Base-by-base conservation (phyloP, 2,113 vertebrate genomes). In the Chrysemys picta region DNA sequence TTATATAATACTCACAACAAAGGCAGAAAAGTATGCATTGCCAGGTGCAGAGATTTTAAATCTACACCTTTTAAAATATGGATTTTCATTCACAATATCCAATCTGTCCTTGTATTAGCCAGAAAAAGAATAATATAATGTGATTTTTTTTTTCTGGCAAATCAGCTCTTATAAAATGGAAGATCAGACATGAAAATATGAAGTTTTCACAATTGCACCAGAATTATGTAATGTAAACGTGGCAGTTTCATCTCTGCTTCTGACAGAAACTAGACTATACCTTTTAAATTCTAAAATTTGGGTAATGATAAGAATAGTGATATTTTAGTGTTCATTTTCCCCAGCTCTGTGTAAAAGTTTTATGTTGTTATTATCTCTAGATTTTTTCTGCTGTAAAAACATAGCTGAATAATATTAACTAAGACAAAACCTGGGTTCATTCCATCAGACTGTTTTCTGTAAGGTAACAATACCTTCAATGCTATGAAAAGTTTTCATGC, bases 161-260 rank as follows among this genome's bases (percentile, higher is more conserved):
- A 90, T 78, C 13, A 88, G 1, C 2, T 52, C 4, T 59, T 76
- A 1, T 27, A 82, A 80, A 80, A 42, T 91, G 75, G 2, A 53
- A 84, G 81, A 13, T 3, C 76, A 86, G 79, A 50, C 3, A 3
- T 31, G 79, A 87, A 47, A 19, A 54, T 38, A 88, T 42, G 0
- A 75, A 45, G 2, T 80, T 89, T 35, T 75, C 79, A 84, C 5
- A 49, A 22, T 4, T 19, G 3, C 11, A 62, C 1, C 12, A 84
- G 6, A 56, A 82, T 94, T 84, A 75, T 56, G 52, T 87, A 4
- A 59, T 49, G 82, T 12, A 93, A 89, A 78, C n/a, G 29, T 87
- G 3, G 53, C 16, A 81, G 16, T 7, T 35, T 72, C 27, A 62
- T n/a, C 45, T 80, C 29, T 84, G 12, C 1, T n/a, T 57, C 47